Evolutionary conservation across 2,113 vertebrate genomes (phyloP), one percentile per base, ranked within the genome.

Genomic region (Phalacrocorax aristotelis): DNA sequence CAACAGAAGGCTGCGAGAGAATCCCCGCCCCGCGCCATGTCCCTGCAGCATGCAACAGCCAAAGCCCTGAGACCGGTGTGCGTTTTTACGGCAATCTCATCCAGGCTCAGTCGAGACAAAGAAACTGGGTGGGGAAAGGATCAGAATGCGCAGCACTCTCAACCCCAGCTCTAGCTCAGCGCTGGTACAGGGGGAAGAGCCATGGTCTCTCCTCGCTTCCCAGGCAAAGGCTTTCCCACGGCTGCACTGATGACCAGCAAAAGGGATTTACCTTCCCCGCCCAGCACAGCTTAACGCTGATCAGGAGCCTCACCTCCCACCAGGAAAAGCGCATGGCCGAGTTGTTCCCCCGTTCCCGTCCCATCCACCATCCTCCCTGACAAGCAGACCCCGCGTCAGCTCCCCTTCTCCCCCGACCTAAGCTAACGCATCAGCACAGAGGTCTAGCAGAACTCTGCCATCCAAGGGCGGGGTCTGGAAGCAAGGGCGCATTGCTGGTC

Each of bases 101-200:
- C 32, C 78, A 42, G 16, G 68, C 6, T 7, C 69, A 80, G 92
- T 10, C 12, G 32, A 97, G 80, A 97, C 90, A 96, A 80, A 96
- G 84, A 58, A 95, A 97, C 70, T 83, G 76, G 94, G 89, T 83
- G 91, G 65, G 70, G 74, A 90, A 95, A 77, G 87, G 80, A 36
- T 40, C 17, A 40, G 61, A 48, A 76, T 2, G 71, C 46, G 10
- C 18, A 3, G 55, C 7, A 27, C 30, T 9, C 72, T 74, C 72
- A n/a, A n/a, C 74, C 15, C 30, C 3, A 3, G 46, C 95, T 23
- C 92, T 75, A n/a, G 95, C 75, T 72, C 36, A 3, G 58, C 6
- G 49, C 65, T 22, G 32, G 55, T 2, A 30, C 61, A 36, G 38
- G 10, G 29, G 34, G 42, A 76, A 54, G 30, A 36, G 80, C 34